Evolutionary conservation across 2,113 vertebrate genomes (phyloP), one percentile per base, ranked within the genome.

Genomic region (Speoplatyrhinus poulsoni): DNA sequence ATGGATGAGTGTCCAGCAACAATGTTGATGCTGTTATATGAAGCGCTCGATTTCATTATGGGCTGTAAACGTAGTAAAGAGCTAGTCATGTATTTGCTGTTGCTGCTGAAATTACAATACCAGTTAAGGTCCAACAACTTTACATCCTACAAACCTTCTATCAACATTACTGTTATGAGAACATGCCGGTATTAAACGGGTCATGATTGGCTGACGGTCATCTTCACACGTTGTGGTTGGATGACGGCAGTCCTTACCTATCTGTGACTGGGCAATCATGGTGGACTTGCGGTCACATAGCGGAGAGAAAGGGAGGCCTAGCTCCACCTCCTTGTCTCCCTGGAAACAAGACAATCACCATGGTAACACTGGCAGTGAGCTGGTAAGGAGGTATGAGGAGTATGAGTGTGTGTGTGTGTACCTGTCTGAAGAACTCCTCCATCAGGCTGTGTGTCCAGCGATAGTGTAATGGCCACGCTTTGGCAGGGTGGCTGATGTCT

Each of bases 391-490:
- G 1, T 41, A 41, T 41, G 6, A 41, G 36, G 36, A 0, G 4
- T 52, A 15, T 26, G n/a, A 53, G 41, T 54, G 17, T 47, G 48
- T 54, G 48, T 33, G 50, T 55, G 56, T 60, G 49, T 59, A 98
- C 97, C 96, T 99, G 98, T 94, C 93, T 93, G 83, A 99, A 99
- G 83, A 99, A 99, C 88, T 99, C 97, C 88, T 99, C 98, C 97
- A 99, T 98, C 68, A 99, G 91, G 61, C 95, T 94, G 88, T 94
- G 95, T 7, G 98, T 99, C 98, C 98, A 99, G 70, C 95, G 93
- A 85, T 96, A 91, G 86, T 99, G 98, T 79, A 98, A 92, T 0
- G 93, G 90, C 98, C 98, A 99, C 79, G 91, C 82, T 88, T 99
- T 99, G 83, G 98, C 96, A 3, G 98, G 98, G 84, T 99, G 98